These are phyloP conservation scores for Bombus waltoni DNA, from an alignment of 1,140 invertebrate species.

Conservation along the genomic window DNA sequence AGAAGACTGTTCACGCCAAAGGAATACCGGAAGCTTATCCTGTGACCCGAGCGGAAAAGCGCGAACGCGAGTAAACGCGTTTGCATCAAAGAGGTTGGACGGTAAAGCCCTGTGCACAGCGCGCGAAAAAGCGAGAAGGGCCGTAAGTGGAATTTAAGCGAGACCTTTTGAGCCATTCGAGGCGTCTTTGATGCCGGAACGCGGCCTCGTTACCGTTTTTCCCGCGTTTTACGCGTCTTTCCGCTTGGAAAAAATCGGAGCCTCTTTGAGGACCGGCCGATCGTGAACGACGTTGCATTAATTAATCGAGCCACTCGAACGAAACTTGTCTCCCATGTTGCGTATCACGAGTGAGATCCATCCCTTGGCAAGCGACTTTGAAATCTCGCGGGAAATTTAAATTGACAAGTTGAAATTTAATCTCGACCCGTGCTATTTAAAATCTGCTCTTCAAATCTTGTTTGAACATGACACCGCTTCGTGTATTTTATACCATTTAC, in stretches of 20 bases:
- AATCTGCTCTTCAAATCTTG: no score
- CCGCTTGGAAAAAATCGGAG: not conserved
- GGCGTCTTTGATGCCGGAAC: conserved; percentile 20
- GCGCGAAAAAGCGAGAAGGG: not conserved
- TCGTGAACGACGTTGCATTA: conserved; percentile 15
- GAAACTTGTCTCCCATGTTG: not conserved
- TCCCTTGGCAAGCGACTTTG: not conserved
- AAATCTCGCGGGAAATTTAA: not conserved
- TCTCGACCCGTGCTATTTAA: no score
- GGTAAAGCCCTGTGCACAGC: not conserved
- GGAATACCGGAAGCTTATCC: not conserved
- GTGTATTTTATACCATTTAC: not conserved
- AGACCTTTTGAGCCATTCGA: conserved; percentile 11
- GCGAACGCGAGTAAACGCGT: conserved; percentile 18
- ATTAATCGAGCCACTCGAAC: conserved; percentile 28
- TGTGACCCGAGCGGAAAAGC: not conserved
- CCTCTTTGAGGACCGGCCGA: not conserved
- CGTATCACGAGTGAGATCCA: not conserved
- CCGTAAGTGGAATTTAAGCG: conserved; percentile 42
- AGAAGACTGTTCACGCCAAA: not conserved
- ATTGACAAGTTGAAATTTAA: not conserved
- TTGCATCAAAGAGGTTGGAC: conserved; percentile 7
- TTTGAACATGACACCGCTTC: no score
- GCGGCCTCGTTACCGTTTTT: conserved; percentile 31
- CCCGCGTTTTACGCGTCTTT: conserved; percentile 18